A percentile compares a stretch with the other conserved stretches of the same genome.
phyloP scores from a whole-genome alignment of 2,888 invertebrate genomes.

The Caenorhabditis panamensis region DNA sequence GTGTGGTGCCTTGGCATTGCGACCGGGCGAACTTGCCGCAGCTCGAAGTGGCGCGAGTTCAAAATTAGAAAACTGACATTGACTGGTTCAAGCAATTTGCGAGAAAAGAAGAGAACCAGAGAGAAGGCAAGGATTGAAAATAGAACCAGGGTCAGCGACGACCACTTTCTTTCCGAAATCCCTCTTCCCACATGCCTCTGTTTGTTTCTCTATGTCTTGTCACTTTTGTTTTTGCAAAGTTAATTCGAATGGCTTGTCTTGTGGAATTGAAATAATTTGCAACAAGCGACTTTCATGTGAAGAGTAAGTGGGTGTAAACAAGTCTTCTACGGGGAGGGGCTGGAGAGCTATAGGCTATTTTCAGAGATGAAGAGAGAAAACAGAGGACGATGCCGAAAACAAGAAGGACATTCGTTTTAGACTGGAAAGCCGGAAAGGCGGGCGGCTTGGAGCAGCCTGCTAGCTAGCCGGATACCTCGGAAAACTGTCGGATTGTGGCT shows the following conservation, averaged over 20 bases:
- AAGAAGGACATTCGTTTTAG: conserved; percentile 30
- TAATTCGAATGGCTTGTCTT: not conserved
- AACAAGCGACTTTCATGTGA: conserved; percentile 48
- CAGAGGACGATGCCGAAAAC: conserved; percentile 13
- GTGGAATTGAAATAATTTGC: conserved; percentile 28
- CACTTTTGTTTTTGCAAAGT: not conserved
- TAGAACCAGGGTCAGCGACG: not conserved
- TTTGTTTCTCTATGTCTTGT: not conserved
- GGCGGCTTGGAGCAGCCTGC: not conserved
- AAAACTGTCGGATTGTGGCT: conserved; percentile 28
- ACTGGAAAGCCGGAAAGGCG: conserved; percentile 2
- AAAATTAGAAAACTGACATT: not conserved
- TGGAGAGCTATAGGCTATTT: conserved; percentile 38
- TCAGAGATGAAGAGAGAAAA: conserved; percentile 40
- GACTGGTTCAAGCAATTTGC: not conserved
- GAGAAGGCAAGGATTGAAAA: not conserved
- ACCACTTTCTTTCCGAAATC: not conserved
- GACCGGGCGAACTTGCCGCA: conserved; percentile 19
- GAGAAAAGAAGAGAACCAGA: not conserved
- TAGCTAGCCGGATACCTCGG: not conserved
- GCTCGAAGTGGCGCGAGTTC: conserved; percentile 16
- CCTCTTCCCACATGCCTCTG: not conserved
- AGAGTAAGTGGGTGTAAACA: conserved; percentile 32
- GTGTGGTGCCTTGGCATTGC: conserved; percentile 3
- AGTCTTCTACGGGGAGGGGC: conserved; percentile 23